Base-by-base conservation (phyloP, 2,888 invertebrate genomes). In the Amphipoea oculea region DNA sequence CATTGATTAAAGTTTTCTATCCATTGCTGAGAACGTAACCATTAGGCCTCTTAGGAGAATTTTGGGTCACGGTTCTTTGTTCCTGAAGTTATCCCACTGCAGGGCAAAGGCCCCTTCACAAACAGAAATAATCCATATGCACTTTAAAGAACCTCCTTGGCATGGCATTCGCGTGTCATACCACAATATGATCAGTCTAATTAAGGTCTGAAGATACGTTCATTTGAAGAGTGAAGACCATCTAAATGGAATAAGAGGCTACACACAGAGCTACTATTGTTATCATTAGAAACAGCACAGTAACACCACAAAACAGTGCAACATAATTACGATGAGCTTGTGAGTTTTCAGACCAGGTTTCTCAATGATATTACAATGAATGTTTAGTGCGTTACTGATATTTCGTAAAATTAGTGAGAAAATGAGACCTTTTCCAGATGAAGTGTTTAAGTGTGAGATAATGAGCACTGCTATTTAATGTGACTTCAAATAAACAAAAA, bases 221-320 rank as follows among this genome's bases (percentile, higher is more conserved):
- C 23, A 23, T 57, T 11, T 57, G 23, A 57, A n/a, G 11, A 60
- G 11, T n/a, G n/a, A 60, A 60, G 57, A 60, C 57, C 57, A 57
- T 57, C 57, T 23, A 57, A 9, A 57, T 57, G 23, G 54, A 23
- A 23, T 23, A 57, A 77, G 4, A 40, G 0, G 29, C 4, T 84
- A 14, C n/a, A 76, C 45, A 78, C 54, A 80, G 2, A 48, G 17
- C 17, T 29, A 40, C 12, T 6, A 68, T 69, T 84, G 78, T 45
- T 57, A 5, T 68, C 1, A 20, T 65, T 79, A 81, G 29, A 57
- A 66, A 57, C 29, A 62, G 62, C 40, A 79, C 17, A 57, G 1
- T 42, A 60, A 79, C 36, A 42, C n/a, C 66, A 54, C 17, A 78
- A 29, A 57, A 17, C 5, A 65, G 84, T 81, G 81, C 79, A 42